Conservation (phyloP, 2,113 vertebrate species). For the Ctenodactylus gundi region DNA sequence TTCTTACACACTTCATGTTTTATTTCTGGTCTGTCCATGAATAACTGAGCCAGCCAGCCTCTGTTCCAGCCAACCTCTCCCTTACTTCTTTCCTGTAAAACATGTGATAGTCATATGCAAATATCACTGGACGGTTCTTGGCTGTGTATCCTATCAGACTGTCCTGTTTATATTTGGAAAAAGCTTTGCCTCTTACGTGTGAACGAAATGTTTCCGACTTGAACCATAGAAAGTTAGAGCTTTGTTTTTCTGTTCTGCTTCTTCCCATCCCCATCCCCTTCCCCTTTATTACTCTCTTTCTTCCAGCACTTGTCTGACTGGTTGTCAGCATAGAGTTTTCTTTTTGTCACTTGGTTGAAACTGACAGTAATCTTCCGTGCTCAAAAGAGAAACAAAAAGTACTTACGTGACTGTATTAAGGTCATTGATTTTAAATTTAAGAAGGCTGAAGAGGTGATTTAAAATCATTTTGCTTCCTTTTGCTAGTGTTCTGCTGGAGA, state of each 20-base stretch:
- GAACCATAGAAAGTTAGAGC: background rate
- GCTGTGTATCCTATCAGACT: background rate
- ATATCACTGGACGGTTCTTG: background rate
- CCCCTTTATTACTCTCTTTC: background rate
- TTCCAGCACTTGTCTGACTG: background rate
- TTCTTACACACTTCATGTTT: background rate
- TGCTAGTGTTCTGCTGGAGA: background rate
- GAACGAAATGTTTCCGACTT: conserved; percentile 1
- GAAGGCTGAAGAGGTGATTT: background rate
- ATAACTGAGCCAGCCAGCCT: background rate
- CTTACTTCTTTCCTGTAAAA: conserved; percentile 3
- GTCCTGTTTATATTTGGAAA: conserved; percentile 49
- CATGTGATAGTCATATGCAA: conserved; percentile 52
- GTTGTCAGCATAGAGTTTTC: background rate
- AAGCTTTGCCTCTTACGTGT: background rate
- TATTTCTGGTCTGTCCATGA: background rate
- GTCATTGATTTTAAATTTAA: background rate
- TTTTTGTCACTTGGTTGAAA: background rate
- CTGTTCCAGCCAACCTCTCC: background rate
- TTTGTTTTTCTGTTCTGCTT: background rate
- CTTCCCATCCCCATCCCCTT: background rate
- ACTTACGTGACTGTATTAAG: background rate
- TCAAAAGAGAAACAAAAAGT: background rate
- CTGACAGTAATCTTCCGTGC: background rate
- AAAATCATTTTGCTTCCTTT: conserved; percentile 24